Base-by-base conservation (phyloP, 2,797 vertebrate genomes). In the Protonibea diacanthus region DNA sequence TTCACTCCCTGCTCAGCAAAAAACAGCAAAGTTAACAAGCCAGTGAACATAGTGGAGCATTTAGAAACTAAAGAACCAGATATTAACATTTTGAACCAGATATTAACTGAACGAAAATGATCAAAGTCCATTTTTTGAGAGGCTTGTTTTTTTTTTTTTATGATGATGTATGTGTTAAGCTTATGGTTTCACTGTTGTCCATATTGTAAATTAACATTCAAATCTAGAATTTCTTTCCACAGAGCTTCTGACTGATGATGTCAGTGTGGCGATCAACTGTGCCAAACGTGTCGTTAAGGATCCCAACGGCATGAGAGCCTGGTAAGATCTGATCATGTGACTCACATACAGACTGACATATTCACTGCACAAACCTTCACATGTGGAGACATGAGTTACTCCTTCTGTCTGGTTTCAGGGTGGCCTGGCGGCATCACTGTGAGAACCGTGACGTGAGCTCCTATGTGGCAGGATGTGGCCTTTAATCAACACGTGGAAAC, bases 241-340 rank as follows among this genome's bases (percentile, higher is more conserved):
- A 94, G 93, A 8, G 0, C 90, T 95, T 49, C 73, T 91, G 57
- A 55, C 51, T 0, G 27, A 88, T 45, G 12, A 92, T 27, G 81
- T 93, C 18, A 8, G 1, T 0, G 0, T 17, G 7, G 87, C 90
- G 0, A 92, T 93, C 74, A 21, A 0, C 0, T 95, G 94, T 84
- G 94, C 92, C 74, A 94, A 94, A 72, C 81, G 71, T 0, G 80
- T 94, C 1, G 91, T 88, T 3, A 44, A 0, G 20, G 89, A 94
- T 74, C 91, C 78, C 11, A 80, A 86, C 2, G 90, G 91, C 40
- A 92, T 94, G 1, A 0, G 2, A 3, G 93, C 93, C 47, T 95
- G 94, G 94, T 94, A 76, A 93, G 89, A 72, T 12, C 29, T 14
- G 42, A 48, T 62, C 10, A 67, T 25, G 29, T 56, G 63, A 61